A percentile compares a stretch with the other conserved stretches of the same genome.
Evolutionary conservation across 2,113 vertebrate species (phyloP).

Genomic region (Brienomyrus brachyistius): DNA sequence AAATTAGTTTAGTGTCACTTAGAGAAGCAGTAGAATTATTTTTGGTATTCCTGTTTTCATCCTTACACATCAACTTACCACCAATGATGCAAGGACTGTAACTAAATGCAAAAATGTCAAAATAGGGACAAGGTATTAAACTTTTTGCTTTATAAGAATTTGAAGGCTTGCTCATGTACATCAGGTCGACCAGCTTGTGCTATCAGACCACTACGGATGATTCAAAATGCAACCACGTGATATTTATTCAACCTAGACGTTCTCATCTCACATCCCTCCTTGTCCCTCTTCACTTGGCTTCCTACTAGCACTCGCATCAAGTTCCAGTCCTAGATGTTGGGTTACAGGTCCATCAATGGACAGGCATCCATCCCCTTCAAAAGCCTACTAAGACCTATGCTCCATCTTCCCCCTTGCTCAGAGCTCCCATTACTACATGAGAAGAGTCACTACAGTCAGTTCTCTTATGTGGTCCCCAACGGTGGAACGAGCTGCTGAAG

Average conservation of each 20-base stretch:
- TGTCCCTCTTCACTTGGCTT: background rate
- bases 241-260: background rate
- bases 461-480: background rate
- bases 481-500: no score
- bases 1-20: slow-evolving; percentile 25
- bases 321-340: background rate
- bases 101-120: background rate
- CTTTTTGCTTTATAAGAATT: background rate
- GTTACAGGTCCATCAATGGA: background rate
- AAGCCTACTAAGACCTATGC: background rate
- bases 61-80: background rate
- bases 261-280: background rate
- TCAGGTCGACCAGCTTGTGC: background rate
- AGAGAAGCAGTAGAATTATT: background rate
- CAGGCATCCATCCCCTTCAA: background rate
- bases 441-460: background rate
- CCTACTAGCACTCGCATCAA: background rate
- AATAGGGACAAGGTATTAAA: background rate
- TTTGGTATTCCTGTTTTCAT: background rate
- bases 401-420: background rate
- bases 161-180: background rate
- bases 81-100: background rate
- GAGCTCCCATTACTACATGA: background rate
- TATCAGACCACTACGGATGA: background rate
- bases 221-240: background rate